A percentile compares a stretch with the other conserved stretches of the same genome.
These are phyloP conservation scores for Microctonus hyperodae DNA, from an alignment of 2,888 invertebrate genomes.

Conservation along the genomic window DNA sequence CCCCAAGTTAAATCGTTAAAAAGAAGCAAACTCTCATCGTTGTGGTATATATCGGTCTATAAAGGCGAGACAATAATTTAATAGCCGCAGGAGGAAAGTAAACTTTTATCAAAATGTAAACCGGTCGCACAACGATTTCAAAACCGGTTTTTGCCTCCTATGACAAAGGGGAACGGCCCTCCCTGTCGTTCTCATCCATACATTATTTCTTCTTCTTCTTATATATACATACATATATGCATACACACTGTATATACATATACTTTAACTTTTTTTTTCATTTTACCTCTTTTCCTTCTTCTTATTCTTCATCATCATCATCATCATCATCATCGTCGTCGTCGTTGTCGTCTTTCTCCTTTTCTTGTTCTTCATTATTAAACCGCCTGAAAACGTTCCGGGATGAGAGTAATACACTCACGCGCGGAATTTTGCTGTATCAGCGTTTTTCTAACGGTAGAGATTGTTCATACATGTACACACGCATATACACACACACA, in stretches of 20 bases:
- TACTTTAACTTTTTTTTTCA: conserved; percentile 17
- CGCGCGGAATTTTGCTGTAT: conserved; percentile 9
- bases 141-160: conserved; percentile 49
- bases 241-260: no score
- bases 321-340: conserved; percentile 19
- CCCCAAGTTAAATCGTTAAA: conserved; percentile 29
- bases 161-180: conserved; percentile 41
- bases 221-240: neutral
- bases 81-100: conserved; percentile 49
- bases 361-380: conserved; percentile 37
- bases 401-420: conserved; percentile 1
- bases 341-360: conserved; percentile 26
- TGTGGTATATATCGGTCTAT: conserved; percentile 10
- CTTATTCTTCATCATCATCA: conserved; percentile 36
- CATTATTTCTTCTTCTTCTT: conserved; percentile 10
- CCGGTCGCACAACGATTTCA: conserved; percentile 52
- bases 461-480: conserved; percentile 10
- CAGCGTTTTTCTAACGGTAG: conserved; percentile 9
- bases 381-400: conserved; percentile 13
- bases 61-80: conserved; percentile 47
- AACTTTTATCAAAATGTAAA: conserved; percentile 57
- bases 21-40: conserved; percentile 5
- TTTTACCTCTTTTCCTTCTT: conserved; percentile 33
- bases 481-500: neutral
- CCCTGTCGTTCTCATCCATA: conserved; percentile 30